Evolutionary conservation across 2,797 vertebrate species (phyloP), one percentile per base, ranked within the genome.

Genomic region (Knipowitschia caucasica): DNA sequence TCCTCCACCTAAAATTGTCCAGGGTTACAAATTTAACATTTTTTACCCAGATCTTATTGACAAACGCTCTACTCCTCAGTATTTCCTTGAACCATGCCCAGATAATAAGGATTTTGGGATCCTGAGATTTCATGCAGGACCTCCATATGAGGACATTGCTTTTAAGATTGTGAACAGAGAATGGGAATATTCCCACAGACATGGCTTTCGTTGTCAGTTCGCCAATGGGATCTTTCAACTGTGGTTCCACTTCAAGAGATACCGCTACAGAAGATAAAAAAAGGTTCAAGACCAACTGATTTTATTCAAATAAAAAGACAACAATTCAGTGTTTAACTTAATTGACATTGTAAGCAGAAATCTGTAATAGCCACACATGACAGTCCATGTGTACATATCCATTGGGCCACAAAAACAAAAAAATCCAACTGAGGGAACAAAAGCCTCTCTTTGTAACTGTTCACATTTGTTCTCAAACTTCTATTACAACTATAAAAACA

Each of bases 21-120:
- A 99, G 81, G 97, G 96, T 58, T 99, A 99, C 86, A 99, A 99
- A 75, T 99, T 99, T 80, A 99, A 99, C 86, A 99, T 99, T 84
- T 98, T 99, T 88, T 99, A 99, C 83, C 97, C 95, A 0, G 95
- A 99, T 68, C 92, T 99, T 77, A 99, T 99, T 0, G 86, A 99
- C 85, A 99, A 99, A 67, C 94, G 94, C 31, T 93, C 95, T 0
- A 99, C 95, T 0, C 97, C 97, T 0, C 94, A 99, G 88, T 99
- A 99, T 83, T 99, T 99, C 87, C 91, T 99, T 6, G 97, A 99
- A 75, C 94, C 97, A 47, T 94, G 95, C 45, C 81, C 90, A 0
- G 95, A 96, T 90, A 98, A 98, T 87, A 94, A 93, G 76, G 97
- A 99, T 89, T 99, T 99, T 0, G 97, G 95, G 34, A 95, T 94